phyloP scores from a whole-genome alignment of 2,113 vertebrate species.

The Pseudorasbora parva region DNA sequence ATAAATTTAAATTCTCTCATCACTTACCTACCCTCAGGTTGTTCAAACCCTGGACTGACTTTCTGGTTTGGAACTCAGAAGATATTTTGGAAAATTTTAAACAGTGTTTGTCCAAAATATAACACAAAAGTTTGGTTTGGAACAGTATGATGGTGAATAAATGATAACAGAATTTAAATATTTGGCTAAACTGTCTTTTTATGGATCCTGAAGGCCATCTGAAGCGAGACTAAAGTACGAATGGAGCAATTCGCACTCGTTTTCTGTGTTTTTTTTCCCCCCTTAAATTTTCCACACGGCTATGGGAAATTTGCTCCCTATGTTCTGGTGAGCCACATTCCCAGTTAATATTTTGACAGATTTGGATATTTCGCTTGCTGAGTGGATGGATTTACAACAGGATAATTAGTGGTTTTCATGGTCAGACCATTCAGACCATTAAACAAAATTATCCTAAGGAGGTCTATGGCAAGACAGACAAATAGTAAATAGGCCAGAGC shows the following conservation, averaged over 20 bases:
- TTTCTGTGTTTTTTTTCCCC: background rate
- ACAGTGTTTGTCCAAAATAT: background rate
- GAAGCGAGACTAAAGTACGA: no score
- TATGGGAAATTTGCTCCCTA: background rate
- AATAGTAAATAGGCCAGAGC: constrained; percentile 5
- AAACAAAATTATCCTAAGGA: constrained; percentile 19
- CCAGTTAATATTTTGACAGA: background rate
- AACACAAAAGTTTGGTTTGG: background rate
- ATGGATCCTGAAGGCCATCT: background rate
- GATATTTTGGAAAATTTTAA: background rate
- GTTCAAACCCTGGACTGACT: background rate
- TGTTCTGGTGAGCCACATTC: constrained; percentile 1
- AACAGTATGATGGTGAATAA: background rate
- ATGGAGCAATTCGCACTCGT: background rate
- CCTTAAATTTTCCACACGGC: background rate
- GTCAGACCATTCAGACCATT: constrained; percentile 17
- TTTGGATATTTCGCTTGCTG: constrained; percentile 2
- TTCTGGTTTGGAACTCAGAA: background rate
- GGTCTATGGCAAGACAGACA: constrained; percentile 11
- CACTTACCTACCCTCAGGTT: background rate
- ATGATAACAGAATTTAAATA: background rate
- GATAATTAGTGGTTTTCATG: constrained; percentile 16
- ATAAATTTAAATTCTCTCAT: background rate
- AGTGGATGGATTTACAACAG: constrained; percentile 14
- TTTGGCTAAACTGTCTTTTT: background rate